Base-by-base conservation (phyloP, 2,797 vertebrate genomes). In the Oophaga sylvatica region DNA sequence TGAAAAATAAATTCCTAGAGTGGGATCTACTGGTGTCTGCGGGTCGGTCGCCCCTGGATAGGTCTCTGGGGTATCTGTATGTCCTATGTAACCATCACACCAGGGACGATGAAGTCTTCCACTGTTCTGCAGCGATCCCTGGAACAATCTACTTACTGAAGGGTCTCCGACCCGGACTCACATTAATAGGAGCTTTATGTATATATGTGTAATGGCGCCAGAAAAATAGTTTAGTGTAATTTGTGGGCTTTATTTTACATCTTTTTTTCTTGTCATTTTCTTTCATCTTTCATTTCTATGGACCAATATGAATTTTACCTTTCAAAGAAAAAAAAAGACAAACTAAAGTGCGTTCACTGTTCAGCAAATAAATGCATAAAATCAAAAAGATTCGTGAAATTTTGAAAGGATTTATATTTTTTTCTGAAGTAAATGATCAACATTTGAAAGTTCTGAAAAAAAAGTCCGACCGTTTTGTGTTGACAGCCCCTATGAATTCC, bases 121-220 rank as follows among this genome's bases (percentile, higher is more conserved):
- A 75, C 57, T 73, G 68, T 84, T 62, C 57, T 84, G 16, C 22
- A 57, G n/a, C 12, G 41, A 15, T 53, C 41, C 16, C 26, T 19
- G 53, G 35, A 65, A 84, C 71, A 84, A 65, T 77, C 59, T 53
- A 35, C 19, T 19, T 3, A 63, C 8, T 84, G 83, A 84, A 80
- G 78, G 8, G 17, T 53, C 71, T 62, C 56, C 13, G 19, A 45
- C 17, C 41, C 8, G 31, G 7, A 35, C 3, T 11, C 56, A 48
- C 20, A 63, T 73, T 73, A 83, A 83, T 45, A 60, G 68, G 35
- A 10, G 48, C 81, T 83, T 16, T 83, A 57, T 73, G 29, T 41
- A 35, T 56, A 73, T 22, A 35, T 59, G 26, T 71, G 81, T 60
- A 41, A 45, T 13, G 56, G 22, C 56, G 67, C 68, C 81, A 57